A percentile compares a stretch with the other conserved stretches of the same genome.
Conservation (phyloP, 2,888 invertebrate species). For the Dicranocentrus wangi region DNA sequence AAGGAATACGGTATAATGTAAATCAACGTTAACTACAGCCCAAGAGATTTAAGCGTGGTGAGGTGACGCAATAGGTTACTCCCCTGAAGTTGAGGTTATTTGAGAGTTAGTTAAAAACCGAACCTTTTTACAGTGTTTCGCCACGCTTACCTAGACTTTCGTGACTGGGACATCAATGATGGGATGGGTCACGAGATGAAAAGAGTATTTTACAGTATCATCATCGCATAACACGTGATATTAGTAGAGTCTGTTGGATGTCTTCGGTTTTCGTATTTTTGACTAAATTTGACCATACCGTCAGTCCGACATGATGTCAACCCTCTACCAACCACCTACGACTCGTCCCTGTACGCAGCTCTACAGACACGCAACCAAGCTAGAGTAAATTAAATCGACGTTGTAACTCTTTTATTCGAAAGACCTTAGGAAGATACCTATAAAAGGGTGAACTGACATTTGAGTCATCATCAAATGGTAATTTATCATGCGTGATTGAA, state of each 20-base stretch:
- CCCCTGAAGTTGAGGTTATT: neutral
- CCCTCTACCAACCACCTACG: conserved; percentile 43
- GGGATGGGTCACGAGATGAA: conserved; percentile 48
- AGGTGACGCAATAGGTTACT: neutral
- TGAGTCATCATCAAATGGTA: conserved; percentile 37
- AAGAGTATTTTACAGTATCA: conserved; percentile 34
- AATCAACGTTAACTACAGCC: too few species aligned
- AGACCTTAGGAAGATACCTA: too few species aligned
- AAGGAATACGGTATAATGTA: too few species aligned
- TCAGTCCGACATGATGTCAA: conserved; percentile 45
- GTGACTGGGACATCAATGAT: conserved; percentile 22
- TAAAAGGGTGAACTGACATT: conserved; percentile 40
- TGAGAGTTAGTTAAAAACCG: neutral
- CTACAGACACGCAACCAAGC: conserved; percentile 4
- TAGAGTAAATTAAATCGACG: neutral
- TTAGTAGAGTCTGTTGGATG: conserved; percentile 7
- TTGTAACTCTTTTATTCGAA: neutral
- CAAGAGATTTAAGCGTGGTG: too few species aligned
- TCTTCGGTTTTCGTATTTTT: conserved; percentile 13
- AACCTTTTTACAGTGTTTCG: neutral
- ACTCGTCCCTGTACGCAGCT: neutral
- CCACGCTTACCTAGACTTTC: conserved; percentile 2
- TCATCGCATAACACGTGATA: conserved; percentile 26
- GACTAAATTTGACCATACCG: conserved; percentile 21
- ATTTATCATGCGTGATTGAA: conserved; percentile 50